Evolutionary conservation across 2,113 vertebrate genomes (phyloP), one percentile per base, ranked within the genome.

Genomic region (Tachuris rubrigastra): DNA sequence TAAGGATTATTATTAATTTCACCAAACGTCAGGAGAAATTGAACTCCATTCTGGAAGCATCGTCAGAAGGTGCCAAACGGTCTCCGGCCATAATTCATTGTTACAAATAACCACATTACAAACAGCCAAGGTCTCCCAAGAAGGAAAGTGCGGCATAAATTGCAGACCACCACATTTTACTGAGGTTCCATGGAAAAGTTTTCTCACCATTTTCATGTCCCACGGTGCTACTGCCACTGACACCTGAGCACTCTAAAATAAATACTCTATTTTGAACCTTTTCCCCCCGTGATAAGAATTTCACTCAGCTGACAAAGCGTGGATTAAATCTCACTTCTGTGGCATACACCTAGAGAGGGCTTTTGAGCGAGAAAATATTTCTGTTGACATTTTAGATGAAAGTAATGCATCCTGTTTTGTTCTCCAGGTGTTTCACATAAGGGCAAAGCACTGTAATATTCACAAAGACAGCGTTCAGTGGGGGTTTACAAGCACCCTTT

Each of bases 221-320:
- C 24, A n/a, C 72, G 58, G 24, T 35, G 46, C 60, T 60, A 14
- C 53, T 93, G 56, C n/a, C 50, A 28, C 56, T 35, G 66, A 49
- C 44, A 55, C 23, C 15, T 14, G 50, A 53, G 23, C 3, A 2
- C 46, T 25, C 50, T 10, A 5, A 87, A 93, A 88, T 58, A 77
- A 87, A 79, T 30, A 44, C 30, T 72, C 50, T 50, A 75, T 58
- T 87, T 87, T 37, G 69, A 71, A 91, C 27, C 52, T n/a, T 71
- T 67, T 67, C 4, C 39, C 49, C 56, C 63, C 25, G 6, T 65
- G 41, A n/a, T 10, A 74, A 66, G 82, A 95, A 94, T 95, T 93
- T 77, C 80, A 81, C 50, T 94, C 46, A 60, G 69, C 73, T 96
- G 95, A 81, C 90, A 91, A 84, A 81, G 65, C 63, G 31, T 15